Base-by-base conservation (phyloP, 2,888 invertebrate genomes). In the Drosophila fungiperda region DNA sequence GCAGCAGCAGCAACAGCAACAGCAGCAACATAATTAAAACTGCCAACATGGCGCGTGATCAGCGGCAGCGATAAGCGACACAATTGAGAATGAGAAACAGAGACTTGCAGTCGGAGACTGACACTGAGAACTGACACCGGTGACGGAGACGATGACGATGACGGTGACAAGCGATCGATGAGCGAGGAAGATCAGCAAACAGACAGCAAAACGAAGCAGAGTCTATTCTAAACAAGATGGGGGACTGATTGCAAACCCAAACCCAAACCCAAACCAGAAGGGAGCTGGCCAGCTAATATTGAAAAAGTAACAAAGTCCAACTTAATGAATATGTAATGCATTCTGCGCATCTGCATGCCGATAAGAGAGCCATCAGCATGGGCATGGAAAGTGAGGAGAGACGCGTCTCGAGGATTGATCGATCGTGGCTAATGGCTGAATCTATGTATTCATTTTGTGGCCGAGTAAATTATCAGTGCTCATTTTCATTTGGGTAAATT, bases 11-110 rank as follows among this genome's bases (percentile, higher is more conserved):
- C 17, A 38, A 0, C 42, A 42, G 42, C 12, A 29, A 36, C 53
- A 73, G 67, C 59, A 80, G 80, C 89, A 86, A 88, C 83, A 84
- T 84, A 84, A 84, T 84, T 84, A 86, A 84, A 84, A 67, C 89
- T 89, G 83, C 72, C 87, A 86, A 86, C 89, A 89, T 86, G 89
- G 89, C 87, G 87, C 83, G 89, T 83, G 89, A 84, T 88, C 89
- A 86, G 79, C 78, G 78, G 81, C 89, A 72, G 76, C 83, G 83
- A 84, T 84, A 88, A 84, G 75, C 83, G 63, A 73, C 58, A 77
- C 45, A 45, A 58, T 36, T 23, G 78, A 65, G 58, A 59, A 53
- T 38, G 38, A 50, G 52, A 73, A 40, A 55, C 32, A 26, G 38
- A 54, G 11, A 45, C 26, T 33, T 36, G 35, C 49, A 49, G 54